These are phyloP conservation scores for Erebia epiphron DNA, from an alignment of 2,888 invertebrate species.

Conservation along the genomic window DNA sequence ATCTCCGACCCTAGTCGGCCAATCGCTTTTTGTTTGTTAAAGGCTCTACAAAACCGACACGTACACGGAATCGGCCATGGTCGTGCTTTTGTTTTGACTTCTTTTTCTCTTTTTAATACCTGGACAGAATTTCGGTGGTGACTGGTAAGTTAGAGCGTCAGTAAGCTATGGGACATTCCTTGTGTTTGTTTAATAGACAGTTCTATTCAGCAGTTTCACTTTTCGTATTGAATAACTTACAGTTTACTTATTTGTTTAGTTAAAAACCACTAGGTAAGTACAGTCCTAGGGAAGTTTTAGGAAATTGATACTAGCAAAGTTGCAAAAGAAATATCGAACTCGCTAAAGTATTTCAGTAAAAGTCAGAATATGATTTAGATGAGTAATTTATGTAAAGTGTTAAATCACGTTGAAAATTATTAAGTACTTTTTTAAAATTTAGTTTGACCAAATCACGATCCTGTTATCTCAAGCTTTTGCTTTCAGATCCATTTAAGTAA, in stretches of 20 bases:
- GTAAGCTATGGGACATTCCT: background rate
- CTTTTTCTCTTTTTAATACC: background rate
- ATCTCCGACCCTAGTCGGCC: slow-evolving; percentile 51
- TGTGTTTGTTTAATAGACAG: background rate
- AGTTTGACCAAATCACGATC: background rate
- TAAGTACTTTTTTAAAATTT: background rate
- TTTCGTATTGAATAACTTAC: background rate
- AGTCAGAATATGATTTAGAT: too few relatives aligned
- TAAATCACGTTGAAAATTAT: too few relatives aligned
- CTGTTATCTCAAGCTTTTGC: background rate
- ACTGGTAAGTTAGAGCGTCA: background rate
- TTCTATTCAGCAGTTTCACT: background rate
- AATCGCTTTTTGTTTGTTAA: slow-evolving; percentile 76
- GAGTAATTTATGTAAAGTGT: too few relatives aligned
- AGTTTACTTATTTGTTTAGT: too few relatives aligned
- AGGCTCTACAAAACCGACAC: slow-evolving; percentile 70
- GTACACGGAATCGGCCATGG: slow-evolving; percentile 56
- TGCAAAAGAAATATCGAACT: too few relatives aligned
- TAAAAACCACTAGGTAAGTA: too few relatives aligned
- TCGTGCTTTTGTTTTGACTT: slow-evolving; percentile 50
- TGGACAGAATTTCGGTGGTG: background rate
- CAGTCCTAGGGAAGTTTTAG: too few relatives aligned
- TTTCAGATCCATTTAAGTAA: background rate
- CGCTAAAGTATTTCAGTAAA: too few relatives aligned
- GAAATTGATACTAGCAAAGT: too few relatives aligned